Evolutionary conservation across 2,888 invertebrate species (phyloP), one percentile per base, ranked within the genome.

Genomic region (Allophyes oxyacanthae): DNA sequence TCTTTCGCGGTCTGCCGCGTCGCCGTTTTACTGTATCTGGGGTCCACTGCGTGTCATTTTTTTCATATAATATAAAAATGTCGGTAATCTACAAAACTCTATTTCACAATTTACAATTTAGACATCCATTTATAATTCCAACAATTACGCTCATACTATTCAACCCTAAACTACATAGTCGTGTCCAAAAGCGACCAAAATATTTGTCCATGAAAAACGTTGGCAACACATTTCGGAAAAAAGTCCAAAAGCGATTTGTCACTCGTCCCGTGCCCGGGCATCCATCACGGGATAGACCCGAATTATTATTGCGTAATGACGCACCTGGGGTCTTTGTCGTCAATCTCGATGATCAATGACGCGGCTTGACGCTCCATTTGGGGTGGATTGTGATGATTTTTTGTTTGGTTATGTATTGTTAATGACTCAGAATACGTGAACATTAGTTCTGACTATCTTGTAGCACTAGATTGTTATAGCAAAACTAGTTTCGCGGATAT

Each of bases 231-330:
- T 38, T 53, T 68, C 8, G 20, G 49, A 66, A 72, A 69, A 70
- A 72, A 61, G 66, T 57, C 59, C 55, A 33, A 54, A 61, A 67
- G 58, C 61, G 62, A 73, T 73, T 73, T 73, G 67, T 73, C 72
- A 73, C 64, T 42, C 46, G 59, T 40, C 45, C 55, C n/a, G 4
- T 42, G 63, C 37, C 50, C 64, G 30, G 5, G 49, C 70, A 74
- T 73, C 71, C 64, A 73, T 73, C 72, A 73, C 64, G 9, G 61
- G 65, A 52, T 57, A 64, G 63, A 42, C 59, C 50, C 56, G 43
- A 67, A 67, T 73, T 73, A 72, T 70, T 72, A 74, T 74, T 67
- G 42, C 11, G 61, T 64, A 64, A 64, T 64, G 68, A 66, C 65
- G 68, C 65, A 66, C 65, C 65, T 66, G 65, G 45, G 61, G 25